Evolutionary conservation across 2,888 invertebrate species (phyloP).

Genomic region (Clanis bilineata): DNA sequence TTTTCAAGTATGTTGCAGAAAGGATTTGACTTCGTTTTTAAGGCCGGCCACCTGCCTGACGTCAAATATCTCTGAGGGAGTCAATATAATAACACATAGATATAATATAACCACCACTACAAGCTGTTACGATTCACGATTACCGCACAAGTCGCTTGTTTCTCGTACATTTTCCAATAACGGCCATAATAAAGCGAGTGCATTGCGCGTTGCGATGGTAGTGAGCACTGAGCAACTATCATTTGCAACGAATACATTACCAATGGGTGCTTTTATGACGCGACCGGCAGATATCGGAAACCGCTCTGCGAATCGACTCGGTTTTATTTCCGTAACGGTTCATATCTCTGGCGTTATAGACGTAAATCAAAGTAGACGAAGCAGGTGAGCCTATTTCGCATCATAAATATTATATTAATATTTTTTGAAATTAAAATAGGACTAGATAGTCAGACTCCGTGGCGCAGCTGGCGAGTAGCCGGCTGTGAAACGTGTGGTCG

Average conservation of each 20-base stretch:
- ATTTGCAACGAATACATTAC: conserved; percentile 38
- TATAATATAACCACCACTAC: no score
- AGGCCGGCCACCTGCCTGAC: no score
- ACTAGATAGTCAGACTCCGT: no score
- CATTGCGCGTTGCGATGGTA: neutral
- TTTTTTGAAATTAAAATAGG: no score
- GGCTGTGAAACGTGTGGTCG: no score
- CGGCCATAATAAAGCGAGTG: neutral
- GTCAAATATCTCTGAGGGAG: no score
- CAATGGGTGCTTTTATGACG: conserved; percentile 36
- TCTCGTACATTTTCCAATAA: neutral
- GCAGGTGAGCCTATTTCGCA: neutral
- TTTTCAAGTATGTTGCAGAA: no score
- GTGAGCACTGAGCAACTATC: neutral
- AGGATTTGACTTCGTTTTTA: no score
- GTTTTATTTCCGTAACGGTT: conserved; percentile 42
- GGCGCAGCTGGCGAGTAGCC: no score
- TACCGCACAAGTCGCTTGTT: neutral
- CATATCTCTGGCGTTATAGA: conserved; percentile 37
- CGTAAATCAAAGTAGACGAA: neutral
- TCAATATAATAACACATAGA: no score
- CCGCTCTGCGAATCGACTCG: conserved; percentile 40
- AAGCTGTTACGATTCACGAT: neutral
- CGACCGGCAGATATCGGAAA: conserved; percentile 40
- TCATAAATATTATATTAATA: no score